Conservation (phyloP, 2,113 vertebrate genomes). For the Vulpes vulpes region DNA sequence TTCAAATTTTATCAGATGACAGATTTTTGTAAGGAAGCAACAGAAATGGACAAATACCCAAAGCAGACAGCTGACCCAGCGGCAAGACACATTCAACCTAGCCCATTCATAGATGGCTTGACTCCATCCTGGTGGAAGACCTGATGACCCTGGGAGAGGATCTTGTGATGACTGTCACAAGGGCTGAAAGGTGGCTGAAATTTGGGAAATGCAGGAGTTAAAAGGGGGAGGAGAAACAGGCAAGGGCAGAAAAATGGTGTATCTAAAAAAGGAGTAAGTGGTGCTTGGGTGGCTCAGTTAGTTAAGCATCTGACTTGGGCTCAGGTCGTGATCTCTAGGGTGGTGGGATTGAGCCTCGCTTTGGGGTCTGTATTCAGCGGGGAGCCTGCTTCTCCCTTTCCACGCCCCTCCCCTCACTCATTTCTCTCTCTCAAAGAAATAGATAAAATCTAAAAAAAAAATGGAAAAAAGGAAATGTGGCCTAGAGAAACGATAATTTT, state of each 20-base stretch:
- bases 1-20: not conserved
- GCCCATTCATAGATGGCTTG: not conserved
- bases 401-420: not conserved
- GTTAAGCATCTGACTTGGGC: not conserved
- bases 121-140: not conserved
- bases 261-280: not conserved
- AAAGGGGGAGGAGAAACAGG: not conserved
- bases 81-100: not conserved
- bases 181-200: not conserved
- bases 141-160: not conserved
- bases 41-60: not conserved
- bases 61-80: not conserved
- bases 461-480: conserved; percentile 21
- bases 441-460: not conserved
- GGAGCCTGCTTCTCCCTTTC: not conserved
- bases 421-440: not conserved
- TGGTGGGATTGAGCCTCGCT: not conserved
- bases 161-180: not conserved
- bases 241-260: not conserved
- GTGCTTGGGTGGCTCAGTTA: not conserved
- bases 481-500: not conserved
- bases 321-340: not conserved
- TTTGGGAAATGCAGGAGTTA: not conserved
- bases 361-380: not conserved
- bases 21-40: not conserved